A percentile compares a stretch with the other conserved stretches of the same genome.
phyloP scores from a whole-genome alignment of 2,888 invertebrate genomes.

The Boloria selene region DNA sequence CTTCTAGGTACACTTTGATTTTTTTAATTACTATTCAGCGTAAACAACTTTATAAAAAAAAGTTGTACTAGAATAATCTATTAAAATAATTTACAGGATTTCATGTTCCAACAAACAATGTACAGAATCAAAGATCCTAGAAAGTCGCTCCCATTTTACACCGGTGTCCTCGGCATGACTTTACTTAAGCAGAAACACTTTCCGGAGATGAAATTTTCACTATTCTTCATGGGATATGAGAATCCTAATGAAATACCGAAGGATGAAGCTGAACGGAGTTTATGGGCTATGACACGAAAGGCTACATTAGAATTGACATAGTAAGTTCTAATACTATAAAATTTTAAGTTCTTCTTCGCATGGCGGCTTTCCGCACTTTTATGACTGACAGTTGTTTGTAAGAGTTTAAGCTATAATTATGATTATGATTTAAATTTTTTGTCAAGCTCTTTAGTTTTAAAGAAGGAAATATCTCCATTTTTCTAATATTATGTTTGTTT shows the following conservation, averaged over 20 bases:
- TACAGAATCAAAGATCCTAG: slow-evolving; percentile 96
- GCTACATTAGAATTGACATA: slow-evolving; percentile 96
- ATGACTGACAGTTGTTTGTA: no score
- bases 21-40: no score
- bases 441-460: no score
- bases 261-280: slow-evolving; percentile 85
- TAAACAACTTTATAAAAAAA: no score
- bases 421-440: not conserved
- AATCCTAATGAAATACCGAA: slow-evolving; percentile 87
- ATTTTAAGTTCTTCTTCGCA: no score
- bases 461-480: no score
- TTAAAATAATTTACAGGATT: slow-evolving; percentile 86
- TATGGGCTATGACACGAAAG: slow-evolving; percentile 91
- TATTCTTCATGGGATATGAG: slow-evolving; percentile 97
- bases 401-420: not conserved
- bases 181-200: slow-evolving; percentile 94
- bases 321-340: slow-evolving; percentile 84
- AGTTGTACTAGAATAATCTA: no score
- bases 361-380: no score
- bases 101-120: slow-evolving; percentile 98
- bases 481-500: no score
- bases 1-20: no score
- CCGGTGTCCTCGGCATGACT: slow-evolving; percentile 94
- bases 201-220: slow-evolving; percentile 92
- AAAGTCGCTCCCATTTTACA: slow-evolving; percentile 94